Base-by-base conservation (phyloP, 1,140 invertebrate genomes). In the Prorops nasuta region DNA sequence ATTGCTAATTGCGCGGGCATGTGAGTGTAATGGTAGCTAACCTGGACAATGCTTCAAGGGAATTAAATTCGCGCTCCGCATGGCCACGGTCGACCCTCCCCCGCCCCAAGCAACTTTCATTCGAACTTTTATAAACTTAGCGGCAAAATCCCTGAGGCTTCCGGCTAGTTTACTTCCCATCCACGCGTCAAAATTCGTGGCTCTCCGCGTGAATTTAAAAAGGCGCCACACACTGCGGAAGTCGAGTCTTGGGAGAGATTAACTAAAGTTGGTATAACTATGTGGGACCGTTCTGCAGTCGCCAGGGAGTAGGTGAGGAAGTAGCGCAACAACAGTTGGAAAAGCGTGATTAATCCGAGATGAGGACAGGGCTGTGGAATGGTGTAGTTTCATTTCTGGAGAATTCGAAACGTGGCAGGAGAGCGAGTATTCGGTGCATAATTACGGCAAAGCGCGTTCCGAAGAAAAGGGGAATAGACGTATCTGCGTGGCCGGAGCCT, bases 1-100 rank as follows among this genome's bases (percentile, higher is more conserved):
- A 76, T 76, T 75, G 74, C 73, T 77, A 76, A 78, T 78, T 75
- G 71, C 66, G 57, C 58, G 58, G 57, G 54, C 69, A 66, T 63
- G 63, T 56, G 58, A 72, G 55, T 68, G 67, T 72, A 71, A 74
- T 72, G 66, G 64, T 65, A 66, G 47, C 63, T 72, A 71, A 73
- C 65, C 62, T 60, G 60, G 57, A 72, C 66, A 71, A 72, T 70
- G 67, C 63, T 72, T 69, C 54, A 54, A 63, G 63, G 62, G 64
- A 70, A 65, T 64, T 65, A 61, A 64, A 63, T 59, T 46, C 37
- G 44, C 24, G 41, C 47, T 14, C 37, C 44, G 9, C 24, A 10
- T 28, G 24, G 24, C 24, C 4, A 28, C 24, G n/a, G n/a, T n/a
- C n/a, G n/a, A n/a, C n/a, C n/a, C n/a, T n/a, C 34, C 44, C 47